A percentile compares a stretch with the other conserved stretches of the same genome.
Conservation (phyloP, 2,797 vertebrate genomes). For the Fundulus diaphanus region DNA sequence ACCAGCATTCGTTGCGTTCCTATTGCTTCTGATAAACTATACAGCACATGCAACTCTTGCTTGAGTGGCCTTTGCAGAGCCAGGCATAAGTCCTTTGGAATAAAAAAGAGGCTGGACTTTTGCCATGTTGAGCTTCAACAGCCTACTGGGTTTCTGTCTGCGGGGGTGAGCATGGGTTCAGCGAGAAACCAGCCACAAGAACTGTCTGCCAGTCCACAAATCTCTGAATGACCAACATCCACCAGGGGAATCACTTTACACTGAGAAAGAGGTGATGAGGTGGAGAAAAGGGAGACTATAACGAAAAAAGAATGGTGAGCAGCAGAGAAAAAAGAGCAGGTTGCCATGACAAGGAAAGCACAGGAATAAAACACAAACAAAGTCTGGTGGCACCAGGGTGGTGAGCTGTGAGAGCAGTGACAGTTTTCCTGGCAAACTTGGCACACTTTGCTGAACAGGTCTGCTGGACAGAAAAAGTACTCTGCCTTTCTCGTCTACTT, state of each 20-base stretch:
- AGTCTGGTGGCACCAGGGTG: constrained; percentile 67
- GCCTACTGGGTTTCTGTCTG: constrained; percentile 59
- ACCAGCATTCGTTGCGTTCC: constrained; percentile 47
- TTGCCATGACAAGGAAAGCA: constrained; percentile 77
- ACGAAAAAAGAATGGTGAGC: constrained; percentile 59
- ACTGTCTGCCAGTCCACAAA: constrained; percentile 65
- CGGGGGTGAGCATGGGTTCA: constrained; percentile 64
- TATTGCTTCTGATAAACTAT: constrained; percentile 63
- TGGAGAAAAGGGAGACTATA: constrained; percentile 53
- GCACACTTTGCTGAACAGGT: constrained; percentile 43
- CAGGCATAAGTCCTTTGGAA: constrained; percentile 47
- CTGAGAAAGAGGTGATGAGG: constrained; percentile 55
- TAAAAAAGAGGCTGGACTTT: constrained; percentile 64
- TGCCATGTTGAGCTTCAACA: constrained; percentile 51
- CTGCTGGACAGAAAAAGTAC: constrained; percentile 46
- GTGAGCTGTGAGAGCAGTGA: constrained; percentile 64
- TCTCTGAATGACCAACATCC: constrained; percentile 62
- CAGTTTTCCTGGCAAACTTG: constrained; percentile 66
- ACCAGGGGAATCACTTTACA: constrained; percentile 76
- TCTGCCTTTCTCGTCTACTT: constrained; percentile 38
- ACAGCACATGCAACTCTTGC: constrained; percentile 61
- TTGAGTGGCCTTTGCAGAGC: constrained; percentile 32
- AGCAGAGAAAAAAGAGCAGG: constrained; percentile 64
- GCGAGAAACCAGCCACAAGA: constrained; percentile 66
- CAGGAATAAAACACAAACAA: constrained; percentile 76